Conservation (phyloP, 2,113 vertebrate genomes). For the Recurvirostra avosetta region DNA sequence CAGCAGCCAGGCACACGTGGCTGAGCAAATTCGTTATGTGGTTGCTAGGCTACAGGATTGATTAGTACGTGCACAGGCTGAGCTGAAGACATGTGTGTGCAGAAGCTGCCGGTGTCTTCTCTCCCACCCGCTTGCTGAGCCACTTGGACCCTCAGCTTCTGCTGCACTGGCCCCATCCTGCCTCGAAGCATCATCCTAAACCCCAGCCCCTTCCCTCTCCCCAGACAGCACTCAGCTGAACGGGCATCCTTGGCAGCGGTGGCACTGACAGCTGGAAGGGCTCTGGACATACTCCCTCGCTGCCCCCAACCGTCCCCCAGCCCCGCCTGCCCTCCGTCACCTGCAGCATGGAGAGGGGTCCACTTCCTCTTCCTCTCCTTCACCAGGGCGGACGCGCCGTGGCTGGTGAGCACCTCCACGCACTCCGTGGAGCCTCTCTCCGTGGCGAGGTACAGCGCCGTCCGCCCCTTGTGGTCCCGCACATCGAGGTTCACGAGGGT, state of each 20-base stretch:
- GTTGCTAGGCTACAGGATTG: not conserved
- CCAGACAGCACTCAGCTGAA: accelerated
- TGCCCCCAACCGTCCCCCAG: not conserved
- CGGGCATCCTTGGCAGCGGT: accelerated
- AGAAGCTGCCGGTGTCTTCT: not conserved
- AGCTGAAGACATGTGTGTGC: not conserved
- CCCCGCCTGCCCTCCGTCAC: slow-evolving; percentile 41
- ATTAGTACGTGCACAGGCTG: not conserved
- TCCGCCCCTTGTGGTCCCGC: slow-evolving; percentile 86
- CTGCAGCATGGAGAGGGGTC: slow-evolving; percentile 90
- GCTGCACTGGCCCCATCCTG: not conserved
- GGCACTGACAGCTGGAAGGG: not conserved
- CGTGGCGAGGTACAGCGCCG: slow-evolving; percentile 89
- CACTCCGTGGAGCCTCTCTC: slow-evolving; percentile 84
- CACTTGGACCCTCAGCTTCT: not conserved
- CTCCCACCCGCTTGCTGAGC: not conserved
- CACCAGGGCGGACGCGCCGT: slow-evolving; percentile 85
- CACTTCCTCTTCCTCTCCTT: slow-evolving; percentile 86
- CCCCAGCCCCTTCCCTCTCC: not conserved
- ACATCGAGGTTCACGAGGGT: slow-evolving; percentile 94
- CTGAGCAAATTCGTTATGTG: not conserved
- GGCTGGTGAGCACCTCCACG: slow-evolving; percentile 89
- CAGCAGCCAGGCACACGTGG: not conserved
- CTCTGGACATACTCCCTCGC: not conserved
- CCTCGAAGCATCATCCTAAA: not conserved